These are phyloP conservation scores for Drosophila repleta DNA, from an alignment of 1,140 invertebrate genomes.

Conservation along the genomic window DNA sequence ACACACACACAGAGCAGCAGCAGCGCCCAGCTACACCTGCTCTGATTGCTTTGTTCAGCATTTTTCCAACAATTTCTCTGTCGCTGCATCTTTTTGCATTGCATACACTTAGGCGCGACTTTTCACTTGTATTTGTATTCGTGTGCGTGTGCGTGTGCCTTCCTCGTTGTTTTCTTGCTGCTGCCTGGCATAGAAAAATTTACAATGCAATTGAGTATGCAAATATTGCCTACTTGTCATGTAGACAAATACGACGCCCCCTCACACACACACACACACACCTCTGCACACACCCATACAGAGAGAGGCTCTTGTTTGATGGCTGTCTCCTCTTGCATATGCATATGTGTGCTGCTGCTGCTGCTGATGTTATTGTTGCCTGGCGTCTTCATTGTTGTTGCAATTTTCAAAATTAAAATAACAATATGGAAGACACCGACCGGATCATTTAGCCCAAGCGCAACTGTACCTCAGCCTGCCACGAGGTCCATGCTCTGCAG, in stretches of 20 bases:
- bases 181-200: slow-evolving; percentile 75
- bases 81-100: slow-evolving; percentile 71
- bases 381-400: slow-evolving; percentile 67
- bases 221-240: slow-evolving; percentile 82
- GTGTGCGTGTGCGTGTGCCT: no score
- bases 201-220: slow-evolving; percentile 83
- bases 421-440: slow-evolving; percentile 61
- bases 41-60: slow-evolving; percentile 81
- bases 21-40: slow-evolving; percentile 49
- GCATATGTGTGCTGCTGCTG: slow-evolving; percentile 20
- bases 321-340: slow-evolving; percentile 35
- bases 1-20: slow-evolving; percentile 17
- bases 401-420: slow-evolving; percentile 79
- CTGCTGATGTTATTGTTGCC: slow-evolving; percentile 63
- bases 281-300: neutral
- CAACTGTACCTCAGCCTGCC: slow-evolving; percentile 45
- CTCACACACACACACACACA: neutral
- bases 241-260: slow-evolving; percentile 68
- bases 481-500: neutral
- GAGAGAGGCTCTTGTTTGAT: neutral
- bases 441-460: slow-evolving; percentile 25
- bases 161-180: slow-evolving; percentile 14
- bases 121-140: slow-evolving; percentile 46
- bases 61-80: slow-evolving; percentile 75
- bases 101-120: slow-evolving; percentile 78